A percentile compares a stretch with the other conserved stretches of the same genome.
Evolutionary conservation across 2,888 invertebrate species (phyloP).

Genomic region (Latheticus oryzae): DNA sequence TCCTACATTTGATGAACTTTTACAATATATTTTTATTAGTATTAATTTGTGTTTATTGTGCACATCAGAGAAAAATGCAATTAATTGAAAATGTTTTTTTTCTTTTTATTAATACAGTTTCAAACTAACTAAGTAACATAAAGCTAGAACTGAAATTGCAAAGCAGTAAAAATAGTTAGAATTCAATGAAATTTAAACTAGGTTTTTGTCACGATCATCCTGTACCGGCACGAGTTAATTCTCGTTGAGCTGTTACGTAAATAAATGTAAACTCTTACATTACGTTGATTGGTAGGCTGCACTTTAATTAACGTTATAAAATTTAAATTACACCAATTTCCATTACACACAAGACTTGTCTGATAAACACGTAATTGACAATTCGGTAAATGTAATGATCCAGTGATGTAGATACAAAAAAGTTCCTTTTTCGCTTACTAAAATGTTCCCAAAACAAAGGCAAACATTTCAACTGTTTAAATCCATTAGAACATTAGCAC

Average conservation of each 20-base stretch:
- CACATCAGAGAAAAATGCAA: no score
- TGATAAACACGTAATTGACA: constrained; percentile 40
- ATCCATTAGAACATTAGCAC: constrained; percentile 41
- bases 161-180: neutral
- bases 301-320: constrained; percentile 42
- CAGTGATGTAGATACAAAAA: no score
- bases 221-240: constrained; percentile 17
- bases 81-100: no score
- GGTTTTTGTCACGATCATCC: constrained; percentile 6
- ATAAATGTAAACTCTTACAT: constrained; percentile 36
- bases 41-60: no score
- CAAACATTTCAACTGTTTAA: constrained; percentile 41
- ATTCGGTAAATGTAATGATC: constrained; percentile 32
- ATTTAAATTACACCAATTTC: constrained; percentile 41
- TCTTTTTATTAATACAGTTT: no score
- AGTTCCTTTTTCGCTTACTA: constrained; percentile 1
- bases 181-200: constrained; percentile 12
- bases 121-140: no score
- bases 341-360: constrained; percentile 41
- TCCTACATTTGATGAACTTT: no score
- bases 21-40: no score
- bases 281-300: constrained; percentile 31
- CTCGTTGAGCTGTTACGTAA: constrained; percentile 18
- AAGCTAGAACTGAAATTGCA: neutral
- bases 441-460: constrained; percentile 33